A percentile compares a stretch with the other conserved stretches of the same genome.
Evolutionary conservation across 2,888 invertebrate species (phyloP).

Genomic region (Hydroisotoma schaefferi): DNA sequence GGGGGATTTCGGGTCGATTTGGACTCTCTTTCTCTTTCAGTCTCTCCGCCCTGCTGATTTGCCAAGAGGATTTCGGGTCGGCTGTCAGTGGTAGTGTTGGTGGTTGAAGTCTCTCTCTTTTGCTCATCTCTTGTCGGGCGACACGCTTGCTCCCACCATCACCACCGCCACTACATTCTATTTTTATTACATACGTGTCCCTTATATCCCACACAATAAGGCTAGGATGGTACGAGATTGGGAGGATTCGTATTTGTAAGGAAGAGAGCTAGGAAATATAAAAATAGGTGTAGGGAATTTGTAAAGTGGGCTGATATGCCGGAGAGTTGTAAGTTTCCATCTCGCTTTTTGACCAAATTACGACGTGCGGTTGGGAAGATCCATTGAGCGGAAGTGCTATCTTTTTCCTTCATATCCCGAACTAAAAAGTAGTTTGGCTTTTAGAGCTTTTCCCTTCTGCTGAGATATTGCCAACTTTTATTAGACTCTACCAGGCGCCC

Average conservation of each 20-base stretch:
- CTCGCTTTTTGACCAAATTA: conserved; percentile 42
- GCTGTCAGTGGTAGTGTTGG: conserved; percentile 12
- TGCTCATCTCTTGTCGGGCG: conserved; percentile 3
- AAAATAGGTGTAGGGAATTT: no score
- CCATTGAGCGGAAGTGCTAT: conserved; percentile 50
- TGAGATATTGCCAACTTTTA: conserved; percentile 49
- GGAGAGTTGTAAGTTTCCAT: conserved; percentile 20
- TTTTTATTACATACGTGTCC: not conserved
- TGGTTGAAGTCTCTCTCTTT: conserved; percentile 8
- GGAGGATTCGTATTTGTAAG: no score
- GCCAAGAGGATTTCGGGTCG: conserved; percentile 32
- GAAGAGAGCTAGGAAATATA: no score
- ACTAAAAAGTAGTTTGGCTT: conserved; percentile 35
- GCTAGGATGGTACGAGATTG: no score
- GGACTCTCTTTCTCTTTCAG: conserved; percentile 7
- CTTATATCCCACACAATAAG: not conserved
- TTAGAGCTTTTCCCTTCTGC: conserved; percentile 42
- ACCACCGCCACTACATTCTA: conserved; percentile 6
- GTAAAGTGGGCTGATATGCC: not conserved
- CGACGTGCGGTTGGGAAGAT: conserved; percentile 49
- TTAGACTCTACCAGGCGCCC: conserved; percentile 49
- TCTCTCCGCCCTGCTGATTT: conserved; percentile 46
- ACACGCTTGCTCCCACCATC: conserved; percentile 24
- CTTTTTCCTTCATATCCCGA: conserved; percentile 45
- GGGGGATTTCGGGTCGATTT: conserved; percentile 42